Percentiles rank a stretch among this genome's conserved stretches.
These are phyloP conservation scores for Meles meles DNA, from an alignment of 2,113 vertebrate genomes.

Conservation along the genomic window DNA sequence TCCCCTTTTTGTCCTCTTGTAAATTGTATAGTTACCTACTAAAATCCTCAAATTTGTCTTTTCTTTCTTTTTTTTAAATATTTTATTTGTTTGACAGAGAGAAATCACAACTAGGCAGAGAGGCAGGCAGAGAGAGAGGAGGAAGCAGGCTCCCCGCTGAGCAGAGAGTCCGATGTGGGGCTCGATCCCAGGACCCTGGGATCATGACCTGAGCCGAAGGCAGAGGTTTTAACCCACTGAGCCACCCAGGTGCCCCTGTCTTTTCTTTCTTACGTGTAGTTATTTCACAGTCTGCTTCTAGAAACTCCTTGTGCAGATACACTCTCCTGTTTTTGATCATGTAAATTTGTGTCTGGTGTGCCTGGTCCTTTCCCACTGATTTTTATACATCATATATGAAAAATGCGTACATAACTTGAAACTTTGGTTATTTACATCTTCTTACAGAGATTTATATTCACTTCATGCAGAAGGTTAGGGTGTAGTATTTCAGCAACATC, in stretches of 20 bases:
- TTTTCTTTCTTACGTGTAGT: not conserved
- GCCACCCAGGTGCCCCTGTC: no score
- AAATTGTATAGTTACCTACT: not conserved
- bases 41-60: not conserved
- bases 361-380: not conserved
- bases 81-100: no score
- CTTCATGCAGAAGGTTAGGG: not conserved
- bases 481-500: not conserved
- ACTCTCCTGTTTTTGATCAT: not conserved
- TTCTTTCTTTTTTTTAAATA: no score
- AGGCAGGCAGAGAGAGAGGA: no score
- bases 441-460: not conserved
- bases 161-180: no score
- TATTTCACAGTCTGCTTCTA: not conserved
- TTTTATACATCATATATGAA: not conserved
- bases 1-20: not conserved
- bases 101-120: no score
- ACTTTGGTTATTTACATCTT: not conserved
- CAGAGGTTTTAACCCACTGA: no score
- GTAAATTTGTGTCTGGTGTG: not conserved
- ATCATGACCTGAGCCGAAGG: no score
- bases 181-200: no score
- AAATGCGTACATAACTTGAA: not conserved
- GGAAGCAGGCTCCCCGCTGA: no score
- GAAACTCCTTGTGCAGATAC: not conserved